Conservation (phyloP, 37 sponge, comb jelly and placozoan genomes). For the Dysidea cf. avara region DNA sequence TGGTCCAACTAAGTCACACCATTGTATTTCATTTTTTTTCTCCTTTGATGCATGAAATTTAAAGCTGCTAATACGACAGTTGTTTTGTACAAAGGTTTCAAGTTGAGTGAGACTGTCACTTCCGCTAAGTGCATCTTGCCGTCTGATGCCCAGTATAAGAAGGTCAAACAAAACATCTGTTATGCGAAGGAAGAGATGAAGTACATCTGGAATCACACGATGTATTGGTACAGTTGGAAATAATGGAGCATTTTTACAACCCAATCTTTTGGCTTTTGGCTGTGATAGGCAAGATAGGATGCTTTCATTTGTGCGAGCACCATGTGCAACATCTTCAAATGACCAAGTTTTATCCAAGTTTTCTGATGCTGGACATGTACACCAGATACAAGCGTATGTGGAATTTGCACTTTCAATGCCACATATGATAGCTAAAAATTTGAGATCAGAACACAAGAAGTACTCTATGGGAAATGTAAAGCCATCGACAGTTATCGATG, state of each 20-base stretch:
- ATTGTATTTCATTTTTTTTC: background rate
- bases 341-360: slow-evolving; percentile 25
- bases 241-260: background rate
- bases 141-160: slow-evolving; percentile 8
- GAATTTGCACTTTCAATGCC: slow-evolving; percentile 7
- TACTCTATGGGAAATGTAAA: background rate
- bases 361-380: slow-evolving; percentile 14
- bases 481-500: background rate
- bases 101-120: background rate
- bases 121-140: background rate
- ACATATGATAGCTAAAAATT: slow-evolving; percentile 23
- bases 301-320: slow-evolving; percentile 25
- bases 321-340: slow-evolving; percentile 8
- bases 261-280: too few species aligned
- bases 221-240: slow-evolving; percentile 23
- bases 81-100: background rate
- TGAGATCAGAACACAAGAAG: slow-evolving; percentile 34
- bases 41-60: background rate
- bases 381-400: slow-evolving; percentile 29
- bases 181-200: slow-evolving; percentile 33
- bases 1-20: slow-evolving; percentile 14
- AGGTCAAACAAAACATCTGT: slow-evolving; percentile 35
- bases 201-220: slow-evolving; percentile 34
- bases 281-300: background rate
- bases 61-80: background rate